Conservation (phyloP, 2,888 invertebrate species). For the Nomada hirtipes region DNA sequence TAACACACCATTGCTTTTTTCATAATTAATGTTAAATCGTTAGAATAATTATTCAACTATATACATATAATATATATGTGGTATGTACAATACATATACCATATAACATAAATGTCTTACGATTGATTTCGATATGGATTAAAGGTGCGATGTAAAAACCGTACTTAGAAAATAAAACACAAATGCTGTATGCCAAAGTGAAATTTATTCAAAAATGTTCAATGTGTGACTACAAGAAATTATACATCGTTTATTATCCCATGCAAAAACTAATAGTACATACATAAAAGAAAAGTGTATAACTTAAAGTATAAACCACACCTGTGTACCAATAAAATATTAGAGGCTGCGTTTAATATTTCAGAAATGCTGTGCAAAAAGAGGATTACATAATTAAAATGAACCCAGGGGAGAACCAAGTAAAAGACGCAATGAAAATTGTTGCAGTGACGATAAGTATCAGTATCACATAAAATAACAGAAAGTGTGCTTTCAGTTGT, state of each 20-base stretch:
- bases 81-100: not conserved
- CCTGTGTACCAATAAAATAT: not conserved
- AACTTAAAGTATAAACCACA: constrained; percentile 17
- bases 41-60: constrained; percentile 35
- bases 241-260: constrained; percentile 13
- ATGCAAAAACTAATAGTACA: constrained; percentile 10
- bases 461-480: not conserved
- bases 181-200: constrained; percentile 30
- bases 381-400: constrained; percentile 13
- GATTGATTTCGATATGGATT: constrained; percentile 5
- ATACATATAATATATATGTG: not conserved
- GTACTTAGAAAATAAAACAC: constrained; percentile 59
- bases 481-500: not conserved
- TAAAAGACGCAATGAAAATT: not conserved
- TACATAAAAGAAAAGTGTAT: not conserved
- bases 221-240: constrained; percentile 46
- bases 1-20: constrained; percentile 70
- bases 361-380: constrained; percentile 4
- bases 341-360: not conserved
- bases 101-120: constrained; percentile 1
- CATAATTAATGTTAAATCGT: constrained; percentile 41
- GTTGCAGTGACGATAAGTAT: not conserved
- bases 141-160: not conserved
- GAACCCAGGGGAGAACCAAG: not conserved
- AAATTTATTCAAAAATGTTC: constrained; percentile 60